phyloP scores from a whole-genome alignment of 2,797 vertebrate genomes.

The Perodicticus potto region DNA sequence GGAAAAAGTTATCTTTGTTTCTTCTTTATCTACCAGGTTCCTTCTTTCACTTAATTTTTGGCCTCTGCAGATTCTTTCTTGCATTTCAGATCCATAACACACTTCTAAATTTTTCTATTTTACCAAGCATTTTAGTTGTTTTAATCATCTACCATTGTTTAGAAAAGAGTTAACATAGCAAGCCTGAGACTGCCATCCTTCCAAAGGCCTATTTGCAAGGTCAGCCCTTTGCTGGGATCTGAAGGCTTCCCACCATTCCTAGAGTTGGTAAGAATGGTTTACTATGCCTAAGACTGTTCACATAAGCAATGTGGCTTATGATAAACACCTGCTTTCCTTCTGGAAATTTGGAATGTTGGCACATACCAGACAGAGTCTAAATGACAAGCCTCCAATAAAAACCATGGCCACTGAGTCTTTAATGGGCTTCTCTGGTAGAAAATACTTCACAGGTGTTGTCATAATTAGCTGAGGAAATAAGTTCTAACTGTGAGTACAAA shows the following conservation, averaged over 20 bases:
- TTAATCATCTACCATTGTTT: neutral
- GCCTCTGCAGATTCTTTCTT: neutral
- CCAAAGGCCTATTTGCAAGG: neutral
- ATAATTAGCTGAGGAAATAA: neutral
- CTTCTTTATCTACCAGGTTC: slow-evolving; percentile 16
- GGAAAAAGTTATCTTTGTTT: neutral
- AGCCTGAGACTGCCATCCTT: neutral
- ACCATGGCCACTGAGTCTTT: neutral
- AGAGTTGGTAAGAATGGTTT: neutral
- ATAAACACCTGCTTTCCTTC: neutral
- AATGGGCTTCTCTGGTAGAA: neutral
- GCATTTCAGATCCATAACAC: neutral
- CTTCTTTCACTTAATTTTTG: neutral
- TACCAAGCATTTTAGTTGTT: neutral
- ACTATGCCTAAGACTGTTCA: neutral
- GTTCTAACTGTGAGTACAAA: neutral
- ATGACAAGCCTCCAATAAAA: neutral
- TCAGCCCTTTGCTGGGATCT: neutral
- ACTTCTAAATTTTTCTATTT: slow-evolving; percentile 12
- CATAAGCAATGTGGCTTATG: neutral
- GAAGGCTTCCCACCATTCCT: neutral
- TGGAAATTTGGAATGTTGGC: neutral
- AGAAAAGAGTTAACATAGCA: neutral
- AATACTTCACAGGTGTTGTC: neutral
- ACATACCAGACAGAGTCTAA: neutral